A percentile compares a stretch with the other conserved stretches of the same genome.
phyloP scores from a whole-genome alignment of 2,113 vertebrate species.

The Thermophis baileyi region DNA sequence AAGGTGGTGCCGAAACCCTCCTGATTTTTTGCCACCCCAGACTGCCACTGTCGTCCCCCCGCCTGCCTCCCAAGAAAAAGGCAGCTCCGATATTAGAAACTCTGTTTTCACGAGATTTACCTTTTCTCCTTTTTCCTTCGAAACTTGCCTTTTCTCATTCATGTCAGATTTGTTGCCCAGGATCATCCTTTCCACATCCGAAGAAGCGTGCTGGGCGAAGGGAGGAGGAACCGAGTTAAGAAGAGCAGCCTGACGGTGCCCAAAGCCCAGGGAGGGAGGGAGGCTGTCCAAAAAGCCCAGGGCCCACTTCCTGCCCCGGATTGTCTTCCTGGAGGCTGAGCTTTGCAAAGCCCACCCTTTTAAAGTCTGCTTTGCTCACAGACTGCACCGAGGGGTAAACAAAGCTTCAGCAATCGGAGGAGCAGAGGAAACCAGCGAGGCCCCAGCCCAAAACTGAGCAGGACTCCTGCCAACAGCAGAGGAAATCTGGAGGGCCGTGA shows the following conservation, averaged over 20 bases:
- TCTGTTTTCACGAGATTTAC: conserved; percentile 61
- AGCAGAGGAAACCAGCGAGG: neutral
- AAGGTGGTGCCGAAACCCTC: neutral
- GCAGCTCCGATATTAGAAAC: neutral
- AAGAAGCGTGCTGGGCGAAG: conserved; percentile 86
- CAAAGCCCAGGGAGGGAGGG: neutral
- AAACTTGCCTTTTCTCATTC: conserved; percentile 96
- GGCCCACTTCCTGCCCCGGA: neutral
- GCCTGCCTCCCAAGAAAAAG: neutral
- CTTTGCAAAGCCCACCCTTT: neutral
- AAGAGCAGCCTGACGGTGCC: neutral
- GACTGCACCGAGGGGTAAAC: neutral
- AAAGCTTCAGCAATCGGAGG: neutral
- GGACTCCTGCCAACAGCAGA: neutral
- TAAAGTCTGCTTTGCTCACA: too few species aligned
- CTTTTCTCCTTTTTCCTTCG: conserved; percentile 95
- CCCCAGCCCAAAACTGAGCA: neutral
- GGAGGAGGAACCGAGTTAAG: conserved; percentile 22
- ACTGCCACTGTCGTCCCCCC: neutral
- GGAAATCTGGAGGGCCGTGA: neutral
- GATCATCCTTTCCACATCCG: conserved; percentile 96
- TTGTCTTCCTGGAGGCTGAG: neutral
- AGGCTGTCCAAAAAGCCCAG: neutral
- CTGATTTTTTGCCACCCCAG: neutral
- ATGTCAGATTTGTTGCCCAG: conserved; percentile 98